Conservation (phyloP, 2,888 invertebrate genomes). For the Camponotus fellah region DNA sequence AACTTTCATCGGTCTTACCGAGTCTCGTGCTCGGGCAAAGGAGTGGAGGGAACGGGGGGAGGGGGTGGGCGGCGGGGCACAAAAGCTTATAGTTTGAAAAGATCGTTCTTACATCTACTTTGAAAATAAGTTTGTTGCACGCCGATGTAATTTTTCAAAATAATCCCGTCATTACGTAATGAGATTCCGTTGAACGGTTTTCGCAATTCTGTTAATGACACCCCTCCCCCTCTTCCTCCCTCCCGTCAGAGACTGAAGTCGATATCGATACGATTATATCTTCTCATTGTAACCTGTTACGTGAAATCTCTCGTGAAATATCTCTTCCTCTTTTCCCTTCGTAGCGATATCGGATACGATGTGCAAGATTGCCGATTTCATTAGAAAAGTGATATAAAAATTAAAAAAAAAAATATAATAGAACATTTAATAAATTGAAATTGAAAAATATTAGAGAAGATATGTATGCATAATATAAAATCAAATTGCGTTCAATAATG, state of each 20-base stretch:
- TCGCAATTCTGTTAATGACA: constrained; percentile 45
- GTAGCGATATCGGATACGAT: neutral
- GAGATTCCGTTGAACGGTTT: constrained; percentile 41
- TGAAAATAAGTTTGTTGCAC: constrained; percentile 47
- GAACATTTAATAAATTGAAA: neutral
- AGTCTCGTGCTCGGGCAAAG: constrained; percentile 45
- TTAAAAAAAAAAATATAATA: neutral
- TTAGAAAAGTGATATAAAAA: neutral
- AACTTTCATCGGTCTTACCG: constrained; percentile 73
- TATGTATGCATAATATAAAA: neutral
- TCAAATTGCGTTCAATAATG: constrained; percentile 11
- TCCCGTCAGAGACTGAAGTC: neutral
- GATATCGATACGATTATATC: constrained; percentile 27
- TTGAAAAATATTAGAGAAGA: too few species aligned
- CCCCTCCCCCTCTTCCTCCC: too few species aligned
- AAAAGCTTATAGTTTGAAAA: constrained; percentile 46
- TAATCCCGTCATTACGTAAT: constrained; percentile 46
- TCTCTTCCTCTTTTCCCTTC: neutral
- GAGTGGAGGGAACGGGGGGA: neutral
- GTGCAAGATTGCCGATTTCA: neutral
- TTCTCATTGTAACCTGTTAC: neutral
- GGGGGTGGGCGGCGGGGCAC: neutral
- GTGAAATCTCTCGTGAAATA: constrained; percentile 8
- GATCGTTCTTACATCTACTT: constrained; percentile 53
- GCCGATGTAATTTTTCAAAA: constrained; percentile 48